Base-by-base conservation (phyloP, 2,113 vertebrate species). In the Bothrops jararaca region DNA sequence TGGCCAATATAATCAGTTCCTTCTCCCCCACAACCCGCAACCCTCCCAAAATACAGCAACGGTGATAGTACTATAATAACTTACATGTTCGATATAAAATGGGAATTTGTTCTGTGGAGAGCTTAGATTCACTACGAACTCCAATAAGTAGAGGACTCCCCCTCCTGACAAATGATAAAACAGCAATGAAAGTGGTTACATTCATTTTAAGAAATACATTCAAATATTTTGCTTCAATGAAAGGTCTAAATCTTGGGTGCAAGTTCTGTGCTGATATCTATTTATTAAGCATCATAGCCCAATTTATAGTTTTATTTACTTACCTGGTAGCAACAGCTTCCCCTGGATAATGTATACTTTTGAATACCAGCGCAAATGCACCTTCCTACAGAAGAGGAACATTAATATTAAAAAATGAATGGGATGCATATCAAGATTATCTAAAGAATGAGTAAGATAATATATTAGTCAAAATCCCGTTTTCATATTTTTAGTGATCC, bases 141-240 rank as follows among this genome's bases (percentile, higher is more conserved):
- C 99, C 99, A 50, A 99, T 99, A 80, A 99, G 98, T 95, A 99
- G 95, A 24, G 99, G 99, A 95, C 99, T 99, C 93, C 99, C 99
- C 97, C 99, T 98, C 97, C 99, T 99, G 96, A 11, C 92, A 91
- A 91, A 74, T 92, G 89, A 92, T 85, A 92, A 10, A 95, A 95
- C 52, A 96, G 89, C 20, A 1, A 0, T 2, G 6, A 15, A 3
- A 39, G 96, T 48, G 94, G 13, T 15, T 54, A 58, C 0, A 6
- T 4, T 69, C 69, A 2, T 6, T 64, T 15, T 42, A 89, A 5
- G 60, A 3, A 85, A n/a, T 53, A 94, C 74, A 24, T 0, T 94
- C 86, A 45, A 13, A 2, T 48, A n/a, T 53, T 90, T 34, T 64
- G 0, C 8, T 90, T 93, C 52, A 45, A 22, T 92, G 23, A 23